Base-by-base conservation (phyloP, 2,888 invertebrate genomes). In the Drosophila incognita region DNA sequence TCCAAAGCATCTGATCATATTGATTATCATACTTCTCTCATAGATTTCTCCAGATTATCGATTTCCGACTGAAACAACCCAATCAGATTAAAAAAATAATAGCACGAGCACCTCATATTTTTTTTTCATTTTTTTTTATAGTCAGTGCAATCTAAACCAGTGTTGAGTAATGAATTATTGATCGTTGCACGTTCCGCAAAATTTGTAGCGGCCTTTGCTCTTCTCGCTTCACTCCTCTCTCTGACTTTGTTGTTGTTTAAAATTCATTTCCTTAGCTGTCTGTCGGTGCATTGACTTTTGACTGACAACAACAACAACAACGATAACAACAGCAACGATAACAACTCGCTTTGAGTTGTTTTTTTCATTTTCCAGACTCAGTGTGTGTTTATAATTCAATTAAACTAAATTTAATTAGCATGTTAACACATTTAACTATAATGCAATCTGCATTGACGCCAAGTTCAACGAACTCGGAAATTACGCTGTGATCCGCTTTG, bases 351-450 rank as follows among this genome's bases (percentile, higher is more conserved):
- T 69, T 69, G 72, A 62, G 69, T 72, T 70, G 68, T 67, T 62
- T 76, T 76, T 68, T 68, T 42, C 1, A 24, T 64, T 73, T 64
- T 69, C 68, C 57, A 31, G 54, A 21, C 61, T 49, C n/a, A 6
- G 59, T 66, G 24, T 46, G 62, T 66, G 72, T 40, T 71, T 67
- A 58, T 81, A 82, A 79, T 83, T 84, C 66, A 88, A 82, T 84
- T 84, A 78, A 87, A 87, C 81, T 87, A 87, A 89, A 87, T 84
- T 83, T 83, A 84, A 81, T 89, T 87, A 80, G 75, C 82, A 87
- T 87, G 77, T 60, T 76, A 86, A 84, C 74, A 74, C 76, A 74
- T 51, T 79, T 79, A 82, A 84, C 79, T 79, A 78, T 77, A 84
- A 72, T 87, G 73, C 82, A 86, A 81, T 75, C 82, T 81, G 84